Conservation (phyloP, 2,113 vertebrate species). For the Megaceryle maxima region DNA sequence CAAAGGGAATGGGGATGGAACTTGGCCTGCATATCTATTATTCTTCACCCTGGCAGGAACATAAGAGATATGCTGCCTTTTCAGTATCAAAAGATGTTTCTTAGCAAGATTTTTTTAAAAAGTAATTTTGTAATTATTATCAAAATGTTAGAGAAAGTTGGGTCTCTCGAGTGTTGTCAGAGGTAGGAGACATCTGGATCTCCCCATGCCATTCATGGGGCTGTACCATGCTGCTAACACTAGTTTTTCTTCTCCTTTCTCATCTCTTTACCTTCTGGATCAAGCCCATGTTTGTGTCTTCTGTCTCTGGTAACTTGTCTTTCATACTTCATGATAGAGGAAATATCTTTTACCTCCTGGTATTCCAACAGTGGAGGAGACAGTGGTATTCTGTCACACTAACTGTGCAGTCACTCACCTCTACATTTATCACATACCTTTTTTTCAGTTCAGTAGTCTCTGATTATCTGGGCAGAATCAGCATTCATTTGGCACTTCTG, state of each 20-base stretch:
- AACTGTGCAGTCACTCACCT: not conserved
- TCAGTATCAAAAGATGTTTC: not conserved
- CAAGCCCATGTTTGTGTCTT: not conserved
- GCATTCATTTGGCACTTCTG: not conserved
- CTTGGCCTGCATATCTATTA: not conserved
- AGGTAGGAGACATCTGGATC: not conserved
- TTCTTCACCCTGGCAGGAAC: not conserved
- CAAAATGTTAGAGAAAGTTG: not conserved
- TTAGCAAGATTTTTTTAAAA: not conserved
- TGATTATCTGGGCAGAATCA: not conserved
- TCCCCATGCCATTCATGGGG: fast-evolving
- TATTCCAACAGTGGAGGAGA: not conserved
- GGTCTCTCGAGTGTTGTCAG: not conserved
- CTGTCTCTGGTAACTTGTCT: not conserved
- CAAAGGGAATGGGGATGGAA: not conserved
- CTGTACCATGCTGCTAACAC: not conserved
- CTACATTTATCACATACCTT: not conserved
- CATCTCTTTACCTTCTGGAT: not conserved
- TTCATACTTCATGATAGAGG: not conserved
- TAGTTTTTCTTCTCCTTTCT: not conserved
- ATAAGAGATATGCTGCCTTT: not conserved
- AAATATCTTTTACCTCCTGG: not conserved
- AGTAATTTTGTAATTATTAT: not conserved
- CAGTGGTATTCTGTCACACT: not conserved
- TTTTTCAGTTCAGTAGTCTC: not conserved